These are phyloP conservation scores for Calliopsis andreniformis DNA, from an alignment of 1,140 invertebrate species.

Conservation along the genomic window DNA sequence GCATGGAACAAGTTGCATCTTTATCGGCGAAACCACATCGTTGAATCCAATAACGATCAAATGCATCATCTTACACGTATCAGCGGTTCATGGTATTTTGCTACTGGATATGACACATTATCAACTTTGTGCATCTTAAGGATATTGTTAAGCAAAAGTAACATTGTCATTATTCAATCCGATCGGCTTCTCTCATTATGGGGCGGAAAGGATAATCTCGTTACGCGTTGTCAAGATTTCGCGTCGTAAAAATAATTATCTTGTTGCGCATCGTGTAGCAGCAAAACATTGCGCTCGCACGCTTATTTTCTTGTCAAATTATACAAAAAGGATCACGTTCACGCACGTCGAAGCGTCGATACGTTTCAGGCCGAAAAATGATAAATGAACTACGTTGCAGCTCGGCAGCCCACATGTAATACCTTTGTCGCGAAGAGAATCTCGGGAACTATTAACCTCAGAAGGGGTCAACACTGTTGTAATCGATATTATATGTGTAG, in stretches of 20 bases:
- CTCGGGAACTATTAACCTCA: constrained; percentile 9
- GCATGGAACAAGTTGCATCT: background rate
- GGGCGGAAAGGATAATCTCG: constrained; percentile 5
- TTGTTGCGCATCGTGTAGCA: background rate
- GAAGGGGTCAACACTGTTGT: constrained; percentile 1
- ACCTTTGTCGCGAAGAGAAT: constrained; percentile 18
- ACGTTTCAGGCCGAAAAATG: constrained; percentile 10
- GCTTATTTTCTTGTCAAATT: constrained; percentile 9
- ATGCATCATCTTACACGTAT: background rate
- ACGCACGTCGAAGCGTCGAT: constrained; percentile 7
- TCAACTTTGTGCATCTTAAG: background rate
- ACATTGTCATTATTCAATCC: background rate
- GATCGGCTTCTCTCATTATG: background rate
- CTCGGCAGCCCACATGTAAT: constrained; percentile 10
- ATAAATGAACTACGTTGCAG: constrained; percentile 24
- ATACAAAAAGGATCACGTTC: constrained; percentile 3
- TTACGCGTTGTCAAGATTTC: background rate
- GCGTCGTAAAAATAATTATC: constrained; percentile 27
- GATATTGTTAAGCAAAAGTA: background rate
- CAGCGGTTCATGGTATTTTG: background rate
- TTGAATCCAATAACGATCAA: constrained; percentile 22
- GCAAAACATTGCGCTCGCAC: background rate
- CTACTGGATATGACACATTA: constrained; percentile 11
- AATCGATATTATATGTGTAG: constrained; percentile 12
- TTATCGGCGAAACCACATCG: background rate